Evolutionary conservation across 2,113 vertebrate genomes (phyloP), one percentile per base, ranked within the genome.

Genomic region (Cairina moschata): DNA sequence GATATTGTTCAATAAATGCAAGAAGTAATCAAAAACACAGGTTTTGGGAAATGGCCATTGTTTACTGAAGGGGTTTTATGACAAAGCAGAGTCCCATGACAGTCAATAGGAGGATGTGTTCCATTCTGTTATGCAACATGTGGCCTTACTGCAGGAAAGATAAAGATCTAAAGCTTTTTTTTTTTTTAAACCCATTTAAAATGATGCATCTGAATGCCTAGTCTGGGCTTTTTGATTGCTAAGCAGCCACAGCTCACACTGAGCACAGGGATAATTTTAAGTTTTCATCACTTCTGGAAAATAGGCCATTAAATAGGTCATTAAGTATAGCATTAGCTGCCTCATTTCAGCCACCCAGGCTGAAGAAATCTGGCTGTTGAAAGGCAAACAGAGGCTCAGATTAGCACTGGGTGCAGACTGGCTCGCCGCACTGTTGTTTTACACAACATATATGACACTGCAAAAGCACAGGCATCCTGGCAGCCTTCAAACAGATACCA

Each of bases 241-340:
- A 54, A 92, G 38, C 52, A 93, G 82, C 26, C 32, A 46, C 65
- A 74, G 66, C 62, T 95, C 76, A 65, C 38, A 21, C 25, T 73
- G 80, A 96, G 66, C 66, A 66, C 34, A 54, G 60, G 77, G 81
- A 89, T 87, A 92, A 92, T 60, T 82, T 4, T 81, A 95, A 91
- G n/a, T 91, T 95, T 90, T 94, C 82, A 67, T 85, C 84, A 73
- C 31, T 95, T 95, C 55, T 94, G 50, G 95, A 97, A 97, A 96
- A 92, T 55, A 78, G 93, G 74, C 63, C 82, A 67, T 94, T 95
- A 94, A 91, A 80, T 96, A 95, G 92, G 92, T 88, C 96, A 93
- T 93, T 94, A 92, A 81, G 83, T 95, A 71, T 17, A 90, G 82
- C 58, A 67, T 87, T 90, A 90, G 13, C 86, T 93, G 82, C 55